Conservation (phyloP, 2,113 vertebrate species). For the Notothenia coriiceps region DNA sequence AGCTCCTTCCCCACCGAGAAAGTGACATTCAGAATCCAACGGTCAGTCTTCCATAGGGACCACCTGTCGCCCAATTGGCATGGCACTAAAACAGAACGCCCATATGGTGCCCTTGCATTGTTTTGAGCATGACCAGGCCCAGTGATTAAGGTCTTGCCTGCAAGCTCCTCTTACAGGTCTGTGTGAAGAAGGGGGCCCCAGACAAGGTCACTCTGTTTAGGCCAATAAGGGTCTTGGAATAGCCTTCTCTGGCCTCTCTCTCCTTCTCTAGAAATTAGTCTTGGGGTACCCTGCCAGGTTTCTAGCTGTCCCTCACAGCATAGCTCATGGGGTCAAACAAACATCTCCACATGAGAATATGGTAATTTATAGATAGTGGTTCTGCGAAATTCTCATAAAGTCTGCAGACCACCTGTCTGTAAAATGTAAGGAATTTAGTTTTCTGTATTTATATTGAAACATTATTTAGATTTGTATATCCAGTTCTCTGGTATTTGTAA, state of each 20-base stretch:
- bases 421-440: background rate
- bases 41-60: background rate
- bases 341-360: background rate
- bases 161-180: background rate
- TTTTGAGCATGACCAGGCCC: slow-evolving; percentile 14
- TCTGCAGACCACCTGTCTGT: background rate
- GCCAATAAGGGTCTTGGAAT: slow-evolving; percentile 20
- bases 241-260: background rate
- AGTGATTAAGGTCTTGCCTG: background rate
- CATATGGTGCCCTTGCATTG: slow-evolving; percentile 6
- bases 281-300: background rate
- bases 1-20: background rate
- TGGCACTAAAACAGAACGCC: background rate
- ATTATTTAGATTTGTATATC: background rate
- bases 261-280: slow-evolving; percentile 14
- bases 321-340: slow-evolving; percentile 5
- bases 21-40: background rate
- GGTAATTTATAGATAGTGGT: background rate
- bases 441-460: background rate
- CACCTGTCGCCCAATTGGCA: background rate
- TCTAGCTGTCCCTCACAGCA: slow-evolving; percentile 12
- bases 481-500: background rate
- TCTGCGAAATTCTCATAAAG: background rate
- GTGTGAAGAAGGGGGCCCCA: background rate
- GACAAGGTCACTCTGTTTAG: slow-evolving; percentile 31